A percentile compares a stretch with the other conserved stretches of the same genome.
Conservation (phyloP, 2,797 vertebrate species). For the Coregonus ussuriensis region DNA sequence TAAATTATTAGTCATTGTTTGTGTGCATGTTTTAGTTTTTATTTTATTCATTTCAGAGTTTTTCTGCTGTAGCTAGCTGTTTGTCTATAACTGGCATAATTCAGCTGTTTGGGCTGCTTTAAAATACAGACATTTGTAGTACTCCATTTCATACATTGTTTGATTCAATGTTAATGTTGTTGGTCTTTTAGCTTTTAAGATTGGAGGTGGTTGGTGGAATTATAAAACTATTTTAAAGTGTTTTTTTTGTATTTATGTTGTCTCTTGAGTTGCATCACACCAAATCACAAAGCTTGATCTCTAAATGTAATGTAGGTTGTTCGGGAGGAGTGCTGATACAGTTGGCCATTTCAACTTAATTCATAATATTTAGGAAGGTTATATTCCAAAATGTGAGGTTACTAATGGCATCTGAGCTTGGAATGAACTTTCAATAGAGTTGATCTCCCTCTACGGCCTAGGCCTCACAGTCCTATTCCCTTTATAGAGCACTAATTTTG, state of each 20-base stretch:
- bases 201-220: slow-evolving; percentile 21
- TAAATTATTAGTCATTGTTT: slow-evolving; percentile 43
- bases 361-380: no score
- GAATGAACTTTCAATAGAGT: not conserved
- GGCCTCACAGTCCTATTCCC: no score
- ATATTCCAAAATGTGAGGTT: no score
- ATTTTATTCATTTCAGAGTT: slow-evolving; percentile 41
- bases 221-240: not conserved
- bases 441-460: not conserved
- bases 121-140: slow-evolving; percentile 32
- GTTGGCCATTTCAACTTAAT: no score
- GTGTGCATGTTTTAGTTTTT: slow-evolving; percentile 54
- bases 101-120: slow-evolving; percentile 47
- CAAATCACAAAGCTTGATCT: no score
- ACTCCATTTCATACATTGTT: not conserved
- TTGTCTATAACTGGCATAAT: slow-evolving; percentile 13
- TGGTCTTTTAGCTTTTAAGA: slow-evolving; percentile 48
- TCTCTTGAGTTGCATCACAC: not conserved
- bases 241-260: not conserved
- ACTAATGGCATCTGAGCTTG: not conserved
- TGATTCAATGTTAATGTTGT: slow-evolving; percentile 63
- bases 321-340: no score
- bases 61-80: slow-evolving; percentile 39
- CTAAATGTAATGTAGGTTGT: no score
- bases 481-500: no score